Base-by-base conservation (phyloP, 2,888 invertebrate genomes). In the Mythimna vitellina region DNA sequence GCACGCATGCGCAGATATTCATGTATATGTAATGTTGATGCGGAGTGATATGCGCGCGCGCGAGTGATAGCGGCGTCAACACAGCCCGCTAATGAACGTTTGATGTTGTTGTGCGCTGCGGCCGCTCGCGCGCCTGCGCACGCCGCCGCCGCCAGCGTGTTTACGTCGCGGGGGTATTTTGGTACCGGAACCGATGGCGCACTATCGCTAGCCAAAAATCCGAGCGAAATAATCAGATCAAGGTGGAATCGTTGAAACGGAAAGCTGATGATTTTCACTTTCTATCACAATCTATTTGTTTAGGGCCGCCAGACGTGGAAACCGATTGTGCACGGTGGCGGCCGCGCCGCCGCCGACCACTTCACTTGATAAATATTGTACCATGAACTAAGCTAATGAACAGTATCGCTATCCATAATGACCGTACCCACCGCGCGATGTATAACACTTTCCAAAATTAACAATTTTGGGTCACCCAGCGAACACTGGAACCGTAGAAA, bases 101-200 rank as follows among this genome's bases (percentile, higher is more conserved):
- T 76, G 72, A 70, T 80, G 84, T 81, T 76, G 78, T 83, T 74
- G 56, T 80, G 76, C 51, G 76, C 61, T n/a, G 76, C 65, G 80
- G 80, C 80, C 73, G 80, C 29, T 83, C 32, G 66, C 67, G 81
- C 84, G 85, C 71, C 74, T 78, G 84, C 86, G 84, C 84, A 72
- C 84, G 84, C 84, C 71, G 73, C 53, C 56, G 49, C 70, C 78
- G 73, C 78, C 86, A 85, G 83, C 70, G 76, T 94, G 94, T 94
- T 93, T 93, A 93, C 93, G 93, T 91, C 91, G 94, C 88, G 87
- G 87, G 90, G 76, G 90, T 95, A 94, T 95, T 95, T 94, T 91
- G 84, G 94, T 92, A 92, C 94, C 95, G 95, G 95, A 95, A 95
- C 94, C 91, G 90, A 87, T 85, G 87, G 84, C 89, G 90, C 90